A percentile compares a stretch with the other conserved stretches of the same genome.
These are phyloP conservation scores for Periplaneta americana DNA, from an alignment of 1,140 invertebrate species.

Conservation along the genomic window DNA sequence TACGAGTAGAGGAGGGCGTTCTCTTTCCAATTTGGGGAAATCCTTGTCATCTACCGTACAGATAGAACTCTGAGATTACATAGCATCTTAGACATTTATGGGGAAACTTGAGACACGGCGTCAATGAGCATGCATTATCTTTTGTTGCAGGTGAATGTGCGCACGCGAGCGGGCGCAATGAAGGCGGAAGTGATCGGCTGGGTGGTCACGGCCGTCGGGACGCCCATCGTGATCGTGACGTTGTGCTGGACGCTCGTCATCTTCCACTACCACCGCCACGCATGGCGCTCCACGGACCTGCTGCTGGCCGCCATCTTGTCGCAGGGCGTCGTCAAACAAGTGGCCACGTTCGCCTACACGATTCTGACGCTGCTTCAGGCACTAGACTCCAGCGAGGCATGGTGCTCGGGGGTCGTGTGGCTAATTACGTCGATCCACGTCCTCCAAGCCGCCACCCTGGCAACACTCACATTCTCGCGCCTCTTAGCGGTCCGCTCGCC, in stretches of 20 bases:
- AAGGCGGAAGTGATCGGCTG: conserved; percentile 38
- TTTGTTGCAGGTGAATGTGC: not conserved
- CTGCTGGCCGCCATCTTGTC: conserved; percentile 44
- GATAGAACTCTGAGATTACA: not conserved
- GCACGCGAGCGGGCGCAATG: not conserved
- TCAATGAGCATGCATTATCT: not conserved
- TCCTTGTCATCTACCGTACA: not conserved
- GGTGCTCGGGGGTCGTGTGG: conserved; percentile 43
- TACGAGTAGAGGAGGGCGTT: not conserved
- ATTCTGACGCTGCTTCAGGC: conserved; percentile 44
- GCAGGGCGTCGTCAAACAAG: conserved; percentile 42
- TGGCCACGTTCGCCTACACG: conserved; percentile 41
- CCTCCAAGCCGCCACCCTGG: conserved; percentile 46
- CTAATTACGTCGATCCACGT: conserved; percentile 43
- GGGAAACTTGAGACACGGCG: not conserved
- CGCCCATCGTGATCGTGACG: conserved; percentile 43
- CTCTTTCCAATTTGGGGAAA: not conserved
- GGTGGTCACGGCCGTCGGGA: conserved; percentile 46
- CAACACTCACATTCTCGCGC: conserved; percentile 44
- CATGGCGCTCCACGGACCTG: conserved; percentile 48
- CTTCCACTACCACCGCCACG: conserved; percentile 44
- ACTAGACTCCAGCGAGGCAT: conserved; percentile 26
- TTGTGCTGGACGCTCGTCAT: conserved; percentile 44
- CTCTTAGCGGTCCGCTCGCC: conserved; percentile 41
- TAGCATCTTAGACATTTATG: not conserved